Conservation (phyloP, 2,888 invertebrate genomes). For the Eupithecia vulgata region DNA sequence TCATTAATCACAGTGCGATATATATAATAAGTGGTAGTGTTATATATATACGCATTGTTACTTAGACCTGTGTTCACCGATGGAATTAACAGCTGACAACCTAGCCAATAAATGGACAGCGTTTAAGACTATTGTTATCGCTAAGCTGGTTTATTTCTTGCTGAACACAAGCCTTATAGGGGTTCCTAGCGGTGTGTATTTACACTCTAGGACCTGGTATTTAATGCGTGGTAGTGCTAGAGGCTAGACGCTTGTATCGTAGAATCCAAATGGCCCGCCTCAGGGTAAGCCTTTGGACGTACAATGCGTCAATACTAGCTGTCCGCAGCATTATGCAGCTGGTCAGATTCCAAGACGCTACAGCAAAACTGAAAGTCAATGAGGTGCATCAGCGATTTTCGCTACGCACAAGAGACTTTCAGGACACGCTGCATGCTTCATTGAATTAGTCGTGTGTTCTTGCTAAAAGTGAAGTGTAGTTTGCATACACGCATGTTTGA, state of each 20-base stretch:
- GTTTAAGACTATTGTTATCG: neutral
- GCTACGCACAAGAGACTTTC: conserved; percentile 59
- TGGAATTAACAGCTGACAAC: neutral
- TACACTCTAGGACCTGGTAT: neutral
- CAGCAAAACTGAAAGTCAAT: conserved; percentile 67
- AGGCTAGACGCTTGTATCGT: neutral
- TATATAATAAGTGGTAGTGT: neutral
- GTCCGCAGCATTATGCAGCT: conserved; percentile 62
- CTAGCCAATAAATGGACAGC: conserved; percentile 1
- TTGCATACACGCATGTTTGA: conserved; percentile 44
- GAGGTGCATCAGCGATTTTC: conserved; percentile 51
- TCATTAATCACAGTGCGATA: neutral
- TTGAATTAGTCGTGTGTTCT: conserved; percentile 30
- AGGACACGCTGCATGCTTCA: conserved; percentile 56
- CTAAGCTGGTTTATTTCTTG: conserved; percentile 3
- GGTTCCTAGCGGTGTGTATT: neutral
- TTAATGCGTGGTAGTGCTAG: neutral
- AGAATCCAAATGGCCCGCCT: conserved; percentile 2
- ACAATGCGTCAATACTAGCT: conserved; percentile 75
- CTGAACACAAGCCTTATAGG: conserved; percentile 1
- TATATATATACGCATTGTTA: neutral
- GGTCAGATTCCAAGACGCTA: conserved; percentile 79
- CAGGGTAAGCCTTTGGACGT: neutral
- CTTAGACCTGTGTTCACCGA: conserved; percentile 3
- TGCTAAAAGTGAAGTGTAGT: conserved; percentile 43